Conservation (phyloP, 2,888 invertebrate species). For the Tineola bisselliella region DNA sequence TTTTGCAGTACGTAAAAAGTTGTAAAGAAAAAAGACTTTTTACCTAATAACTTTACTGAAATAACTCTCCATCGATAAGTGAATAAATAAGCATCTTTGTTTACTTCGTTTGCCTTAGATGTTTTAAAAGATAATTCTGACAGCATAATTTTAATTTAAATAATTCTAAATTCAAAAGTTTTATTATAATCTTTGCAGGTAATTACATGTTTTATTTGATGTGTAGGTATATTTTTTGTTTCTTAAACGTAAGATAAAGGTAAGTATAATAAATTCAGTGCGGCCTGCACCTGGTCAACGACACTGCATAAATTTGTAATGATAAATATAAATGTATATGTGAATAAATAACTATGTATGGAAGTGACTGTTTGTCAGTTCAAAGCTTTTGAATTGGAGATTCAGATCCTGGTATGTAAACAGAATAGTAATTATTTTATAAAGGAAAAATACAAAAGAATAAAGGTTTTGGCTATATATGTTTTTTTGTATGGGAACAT, state of each 20-base stretch:
- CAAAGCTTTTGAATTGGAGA: conserved; percentile 24
- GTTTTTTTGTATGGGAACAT: too few relatives aligned
- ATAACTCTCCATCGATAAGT: too few relatives aligned
- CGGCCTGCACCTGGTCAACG: conserved; percentile 5
- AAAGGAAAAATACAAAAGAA: neutral
- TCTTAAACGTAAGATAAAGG: neutral
- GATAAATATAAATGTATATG: neutral
- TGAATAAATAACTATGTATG: conserved; percentile 11
- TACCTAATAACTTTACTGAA: too few relatives aligned
- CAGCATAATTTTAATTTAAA: too few relatives aligned
- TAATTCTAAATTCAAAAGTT: neutral
- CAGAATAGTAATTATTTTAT: conserved; percentile 31
- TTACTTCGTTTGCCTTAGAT: too few relatives aligned
- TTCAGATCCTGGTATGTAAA: conserved; percentile 43
- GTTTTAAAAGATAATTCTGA: too few relatives aligned
- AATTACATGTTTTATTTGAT: too few relatives aligned
- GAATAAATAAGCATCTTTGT: too few relatives aligned
- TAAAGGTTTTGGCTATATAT: too few relatives aligned
- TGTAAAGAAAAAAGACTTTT: too few relatives aligned
- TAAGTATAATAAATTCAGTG: neutral
- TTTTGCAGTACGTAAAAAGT: too few relatives aligned
- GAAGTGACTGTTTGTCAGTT: conserved; percentile 10
- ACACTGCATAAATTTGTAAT: conserved; percentile 9
- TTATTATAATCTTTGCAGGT: too few relatives aligned
- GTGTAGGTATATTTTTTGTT: neutral